phyloP scores from a whole-genome alignment of 1,140 invertebrate species.

The Mamestra configurata region DNA sequence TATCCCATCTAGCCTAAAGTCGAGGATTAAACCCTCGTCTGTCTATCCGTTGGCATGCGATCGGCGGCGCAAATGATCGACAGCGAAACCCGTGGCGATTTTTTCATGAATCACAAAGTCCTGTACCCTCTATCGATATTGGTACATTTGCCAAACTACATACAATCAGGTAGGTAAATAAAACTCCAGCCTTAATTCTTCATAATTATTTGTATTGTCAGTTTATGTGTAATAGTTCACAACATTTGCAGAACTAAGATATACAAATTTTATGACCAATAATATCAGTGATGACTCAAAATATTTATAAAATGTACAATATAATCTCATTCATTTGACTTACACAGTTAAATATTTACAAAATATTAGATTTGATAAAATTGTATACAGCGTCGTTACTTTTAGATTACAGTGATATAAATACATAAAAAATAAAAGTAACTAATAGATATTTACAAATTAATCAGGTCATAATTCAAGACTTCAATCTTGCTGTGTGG shows the following conservation, averaged over 20 bases:
- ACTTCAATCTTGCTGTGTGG: constrained; percentile 80
- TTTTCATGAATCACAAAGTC: no score
- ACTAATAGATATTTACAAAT: constrained; percentile 80
- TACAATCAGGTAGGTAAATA: constrained; percentile 34
- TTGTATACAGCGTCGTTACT: constrained; percentile 80
- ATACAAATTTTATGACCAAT: constrained; percentile 81
- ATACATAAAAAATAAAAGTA: constrained; percentile 86
- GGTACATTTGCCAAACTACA: not conserved
- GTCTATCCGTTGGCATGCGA: no score
- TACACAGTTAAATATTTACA: constrained; percentile 86
- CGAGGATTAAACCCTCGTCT: no score
- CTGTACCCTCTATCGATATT: not conserved
- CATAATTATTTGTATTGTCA: constrained; percentile 86
- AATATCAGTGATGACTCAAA: constrained; percentile 81
- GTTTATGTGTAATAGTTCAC: constrained; percentile 85
- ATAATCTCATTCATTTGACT: constrained; percentile 87
- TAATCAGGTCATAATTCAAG: constrained; percentile 74
- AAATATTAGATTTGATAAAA: constrained; percentile 86
- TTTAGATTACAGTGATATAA: constrained; percentile 86
- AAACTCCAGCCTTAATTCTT: constrained; percentile 62
- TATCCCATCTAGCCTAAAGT: no score
- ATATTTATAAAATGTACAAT: constrained; percentile 88
- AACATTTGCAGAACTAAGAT: constrained; percentile 84
- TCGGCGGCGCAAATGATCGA: no score
- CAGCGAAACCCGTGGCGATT: no score